Base-by-base conservation (phyloP, 2,888 invertebrate genomes). In the Anarsia innoxiella region DNA sequence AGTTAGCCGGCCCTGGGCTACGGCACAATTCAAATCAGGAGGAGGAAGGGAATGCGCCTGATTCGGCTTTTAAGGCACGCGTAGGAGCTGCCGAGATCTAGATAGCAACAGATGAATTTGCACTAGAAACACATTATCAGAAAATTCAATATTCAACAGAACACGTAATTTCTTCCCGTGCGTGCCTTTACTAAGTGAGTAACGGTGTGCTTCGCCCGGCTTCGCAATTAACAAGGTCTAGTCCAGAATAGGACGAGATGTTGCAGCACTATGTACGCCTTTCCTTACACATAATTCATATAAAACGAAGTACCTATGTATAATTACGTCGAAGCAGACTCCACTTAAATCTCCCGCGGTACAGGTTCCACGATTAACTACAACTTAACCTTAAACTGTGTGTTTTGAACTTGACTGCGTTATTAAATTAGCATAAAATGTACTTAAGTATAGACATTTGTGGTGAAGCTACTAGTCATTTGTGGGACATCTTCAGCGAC, bases 191-290 rank as follows among this genome's bases (percentile, higher is more conserved):
- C 48, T 56, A 55, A 59, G 49, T 54, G 45, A 42, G 46, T 72
- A 74, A 74, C 73, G 69, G 73, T 65, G 53, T 46, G 45, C 38
- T 45, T 42, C 52, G 46, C 49, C 51, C 60, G 60, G 44, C 48
- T 48, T n/a, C 36, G 66, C 65, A 67, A 69, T 73, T 70, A 68
- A 68, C 69, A 61, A 59, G 66, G 53, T 61, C 67, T 65, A 56
- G 61, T 65, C 58, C 51, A 54, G 57, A 60, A 63, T 65, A 41
- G 60, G 56, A 62, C 59, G 49, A 55, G 63, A 36, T 44, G 33
- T 16, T 40, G 31, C 37, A 31, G 31, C 37, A 31, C 27, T 30
- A 30, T 33, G 26, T 36, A 35, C 33, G 27, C 34, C 23, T 26
- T 37, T 28, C 30, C 33, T 12, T 33, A 8, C 33, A 26, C 33